Base-by-base conservation (phyloP, 2,888 invertebrate species). In the Tenthredo notha region DNA sequence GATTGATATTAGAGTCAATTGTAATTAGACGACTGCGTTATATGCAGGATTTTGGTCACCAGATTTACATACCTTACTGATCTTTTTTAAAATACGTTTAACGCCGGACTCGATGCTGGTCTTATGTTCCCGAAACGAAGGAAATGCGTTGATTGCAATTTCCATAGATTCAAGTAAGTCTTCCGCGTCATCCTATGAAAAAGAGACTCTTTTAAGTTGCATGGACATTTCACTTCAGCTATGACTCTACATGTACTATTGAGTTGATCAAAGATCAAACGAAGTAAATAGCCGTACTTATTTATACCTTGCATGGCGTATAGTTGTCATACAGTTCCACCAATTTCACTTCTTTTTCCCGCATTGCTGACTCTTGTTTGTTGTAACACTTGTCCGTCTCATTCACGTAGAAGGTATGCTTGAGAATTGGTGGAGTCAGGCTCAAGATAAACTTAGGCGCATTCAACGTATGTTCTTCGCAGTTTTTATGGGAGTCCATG, bases 241-340 rank as follows among this genome's bases (percentile, higher is more conserved):
- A 15, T 18, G 3, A 18, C 67, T 15, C 67, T 67, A 67, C 29
- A 33, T 67, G 1, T 12, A 33, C 12, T 33, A 29, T 5, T 33
- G 3, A 12, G 4, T 33, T 67, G 9, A 61, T 25, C 25, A 12
- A 12, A 21, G 12, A 61, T 25, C 3, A 25, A 6, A 58, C 58
- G 6, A 7, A 7, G 7, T 58, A 58, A n/a, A 7, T n/a, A 72
- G 70, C 70, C n/a, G 37, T 47, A 75, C 43, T 70, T 70, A 84
- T 10, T 43, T 47, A 80, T 87, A 91, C 91, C 86, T 87, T 89
- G 88, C 91, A 91, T 5, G 10, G 75, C 86, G 86, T 86, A 74
- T 91, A 91, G 47, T 86, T 80, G 37, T 70, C 58, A 58, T 91
- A 91, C 7, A 90, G 80, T 9, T 85, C 5, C 61, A 40, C 78